Conservation (phyloP, 2,888 invertebrate species). For the Sceliomorpha sp. region DNA sequence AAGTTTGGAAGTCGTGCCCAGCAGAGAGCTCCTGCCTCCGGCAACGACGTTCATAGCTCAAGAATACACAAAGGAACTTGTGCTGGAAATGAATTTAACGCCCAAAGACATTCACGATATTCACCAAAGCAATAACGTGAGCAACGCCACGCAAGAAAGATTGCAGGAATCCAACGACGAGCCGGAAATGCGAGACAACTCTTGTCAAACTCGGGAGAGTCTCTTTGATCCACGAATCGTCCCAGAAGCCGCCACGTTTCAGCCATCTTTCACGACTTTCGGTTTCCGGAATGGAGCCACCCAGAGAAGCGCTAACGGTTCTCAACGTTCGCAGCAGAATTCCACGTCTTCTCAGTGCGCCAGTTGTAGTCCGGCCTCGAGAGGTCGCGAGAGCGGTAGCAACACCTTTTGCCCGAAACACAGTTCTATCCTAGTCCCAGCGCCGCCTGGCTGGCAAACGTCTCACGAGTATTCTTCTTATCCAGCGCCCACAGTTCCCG, state of each 20-base stretch:
- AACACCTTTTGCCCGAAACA: conserved; percentile 57
- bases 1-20: conserved; percentile 72
- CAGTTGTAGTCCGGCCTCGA: conserved; percentile 65
- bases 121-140: conserved; percentile 78
- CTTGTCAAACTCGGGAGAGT: conserved; percentile 92
- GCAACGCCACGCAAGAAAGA: conserved; percentile 77
- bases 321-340: conserved; percentile 54
- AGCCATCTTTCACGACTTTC: conserved; percentile 82
- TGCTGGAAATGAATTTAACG: conserved; percentile 68
- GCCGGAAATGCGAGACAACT: conserved; percentile 87
- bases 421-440: conserved; percentile 68
- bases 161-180: conserved; percentile 76
- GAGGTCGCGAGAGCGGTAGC: conserved; percentile 62
- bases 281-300: conserved; percentile 75
- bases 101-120: conserved; percentile 72
- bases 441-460: conserved; percentile 75
- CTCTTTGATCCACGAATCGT: conserved; percentile 82
- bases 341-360: conserved; percentile 64
- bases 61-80: conserved; percentile 67
- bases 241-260: conserved; percentile 69
- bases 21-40: conserved; percentile 69
- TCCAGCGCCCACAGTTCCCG: conserved; percentile 50
- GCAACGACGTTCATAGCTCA: conserved; percentile 62
- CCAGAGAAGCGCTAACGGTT: conserved; percentile 23
- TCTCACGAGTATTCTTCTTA: conserved; percentile 61